Conservation (phyloP, 1,140 invertebrate species). For the Agraylea sexmaculata region DNA sequence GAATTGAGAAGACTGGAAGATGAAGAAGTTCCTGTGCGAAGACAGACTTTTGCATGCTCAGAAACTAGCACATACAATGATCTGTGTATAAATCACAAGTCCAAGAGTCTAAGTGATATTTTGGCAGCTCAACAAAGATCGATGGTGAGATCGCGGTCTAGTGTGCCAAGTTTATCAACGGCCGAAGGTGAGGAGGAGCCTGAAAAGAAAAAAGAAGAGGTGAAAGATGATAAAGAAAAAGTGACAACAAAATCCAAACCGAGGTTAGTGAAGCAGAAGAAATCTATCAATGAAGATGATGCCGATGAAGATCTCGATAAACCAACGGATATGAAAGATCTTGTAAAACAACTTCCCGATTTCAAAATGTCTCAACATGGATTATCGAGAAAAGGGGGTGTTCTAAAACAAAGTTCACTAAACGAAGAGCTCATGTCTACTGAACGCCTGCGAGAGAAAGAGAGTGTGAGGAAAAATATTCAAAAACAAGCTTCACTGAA, state of each 20-base stretch:
- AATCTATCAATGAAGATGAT: constrained; percentile 59
- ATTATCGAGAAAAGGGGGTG: constrained; percentile 42
- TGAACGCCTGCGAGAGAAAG: constrained; percentile 71
- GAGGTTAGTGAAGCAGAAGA: constrained; percentile 66
- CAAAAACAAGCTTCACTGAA: constrained; percentile 81
- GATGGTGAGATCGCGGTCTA: constrained; percentile 60
- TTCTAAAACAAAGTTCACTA: constrained; percentile 76
- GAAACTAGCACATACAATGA: constrained; percentile 35
- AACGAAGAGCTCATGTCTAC: constrained; percentile 82
- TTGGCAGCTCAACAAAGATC: constrained; percentile 55
- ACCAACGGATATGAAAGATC: constrained; percentile 50
- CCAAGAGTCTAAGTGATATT: constrained; percentile 70
- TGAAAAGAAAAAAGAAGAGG: constrained; percentile 24
- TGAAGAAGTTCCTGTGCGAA: constrained; percentile 39
- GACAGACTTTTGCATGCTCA: constrained; percentile 41
- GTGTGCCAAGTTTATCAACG: constrained; percentile 51
- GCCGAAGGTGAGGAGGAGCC: constrained; percentile 24
- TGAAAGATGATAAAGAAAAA: constrained; percentile 24
- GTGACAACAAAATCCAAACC: constrained; percentile 40
- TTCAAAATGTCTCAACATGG: constrained; percentile 41
- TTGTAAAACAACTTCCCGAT: constrained; percentile 47
- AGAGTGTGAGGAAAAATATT: constrained; percentile 70
- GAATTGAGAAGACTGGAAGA: constrained; percentile 78
- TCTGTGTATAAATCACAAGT: constrained; percentile 50
- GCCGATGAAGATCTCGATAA: constrained; percentile 50